Base-by-base conservation (phyloP, 2,113 vertebrate genomes). In the Notothenia rossii region DNA sequence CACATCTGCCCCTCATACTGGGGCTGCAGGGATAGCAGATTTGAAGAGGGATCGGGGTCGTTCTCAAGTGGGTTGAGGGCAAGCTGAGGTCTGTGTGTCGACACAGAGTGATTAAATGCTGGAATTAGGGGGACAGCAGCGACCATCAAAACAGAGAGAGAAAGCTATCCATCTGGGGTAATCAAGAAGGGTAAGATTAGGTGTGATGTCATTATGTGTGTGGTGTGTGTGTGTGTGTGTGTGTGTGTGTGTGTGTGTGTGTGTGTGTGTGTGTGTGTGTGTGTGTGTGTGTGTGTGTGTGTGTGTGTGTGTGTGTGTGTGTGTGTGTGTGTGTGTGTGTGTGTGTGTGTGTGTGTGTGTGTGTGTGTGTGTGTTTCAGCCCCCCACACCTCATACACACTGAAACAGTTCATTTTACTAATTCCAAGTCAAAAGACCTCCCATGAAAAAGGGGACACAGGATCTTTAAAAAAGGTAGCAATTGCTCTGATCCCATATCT, bases 21-120 rank as follows among this genome's bases (percentile, higher is more conserved):
- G 70, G 49, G 51, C 61, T 81, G 84, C 81, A 77, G 74, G 86
- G 55, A 22, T 9, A 77, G 74, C 82, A 91, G 91, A 93, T 89
- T 88, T 91, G 61, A 83, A 77, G 70, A 86, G 86, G 82, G 90
- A 91, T 80, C 63, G 80, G 79, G 90, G 91, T 90, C 75, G 48
- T 73, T 85, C 92, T 95, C 86, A 90, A 95, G 94, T 91, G 92
- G 92, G 80, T 64, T 75, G 80, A 90, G 91, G 89, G 71, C 81
- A 87, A 83, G 81, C 89, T 85, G 90, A 81, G 90, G 88, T 88
- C 83, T 72, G 76, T 40, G 75, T 49, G 53, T 63, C 14, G 59
- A 92, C 89, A 88, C 82, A 75, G 86, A 81, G 90, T 88, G 82
- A 94, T 93, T 92, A 94, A 94, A 93, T 86, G 69, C 61, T 82